Percentiles rank a stretch among this genome's conserved stretches.
phyloP scores from a whole-genome alignment of 2,113 vertebrate genomes.

The Callorhinus ursinus region DNA sequence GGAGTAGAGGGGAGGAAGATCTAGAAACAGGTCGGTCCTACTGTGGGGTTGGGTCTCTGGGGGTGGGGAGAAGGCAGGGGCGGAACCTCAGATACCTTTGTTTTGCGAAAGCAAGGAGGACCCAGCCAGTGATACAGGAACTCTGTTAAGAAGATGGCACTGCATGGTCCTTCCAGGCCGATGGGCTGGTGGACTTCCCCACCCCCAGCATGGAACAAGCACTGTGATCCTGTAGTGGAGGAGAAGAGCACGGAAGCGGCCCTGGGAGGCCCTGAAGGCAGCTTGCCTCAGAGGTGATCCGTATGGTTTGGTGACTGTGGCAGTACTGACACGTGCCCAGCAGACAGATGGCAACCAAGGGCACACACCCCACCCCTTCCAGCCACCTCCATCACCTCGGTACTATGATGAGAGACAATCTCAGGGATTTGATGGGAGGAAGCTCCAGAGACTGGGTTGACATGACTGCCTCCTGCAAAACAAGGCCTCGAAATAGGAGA shows the following conservation, averaged over 20 bases:
- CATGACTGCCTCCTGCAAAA: background rate
- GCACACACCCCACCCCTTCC: background rate
- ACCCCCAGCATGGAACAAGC: accelerated
- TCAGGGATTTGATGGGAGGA: background rate
- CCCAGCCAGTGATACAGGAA: background rate
- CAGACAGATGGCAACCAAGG: background rate
- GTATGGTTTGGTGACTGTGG: background rate
- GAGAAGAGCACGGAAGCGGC: background rate
- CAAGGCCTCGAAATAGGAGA: background rate
- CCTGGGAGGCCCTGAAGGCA: background rate
- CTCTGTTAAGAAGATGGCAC: background rate
- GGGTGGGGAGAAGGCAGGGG: background rate
- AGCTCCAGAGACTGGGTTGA: background rate
- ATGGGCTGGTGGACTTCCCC: background rate
- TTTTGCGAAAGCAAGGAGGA: background rate
- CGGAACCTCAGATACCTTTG: background rate
- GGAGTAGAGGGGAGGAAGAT: background rate
- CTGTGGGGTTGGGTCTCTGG: background rate
- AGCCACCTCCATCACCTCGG: background rate
- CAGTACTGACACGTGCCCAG: background rate
- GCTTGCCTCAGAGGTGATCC: background rate
- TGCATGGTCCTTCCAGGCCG: background rate
- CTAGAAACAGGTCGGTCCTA: background rate
- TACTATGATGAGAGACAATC: background rate
- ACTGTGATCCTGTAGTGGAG: background rate